Base-by-base conservation (phyloP, 1,140 invertebrate species). In the Lordiphosa stackelbergi region DNA sequence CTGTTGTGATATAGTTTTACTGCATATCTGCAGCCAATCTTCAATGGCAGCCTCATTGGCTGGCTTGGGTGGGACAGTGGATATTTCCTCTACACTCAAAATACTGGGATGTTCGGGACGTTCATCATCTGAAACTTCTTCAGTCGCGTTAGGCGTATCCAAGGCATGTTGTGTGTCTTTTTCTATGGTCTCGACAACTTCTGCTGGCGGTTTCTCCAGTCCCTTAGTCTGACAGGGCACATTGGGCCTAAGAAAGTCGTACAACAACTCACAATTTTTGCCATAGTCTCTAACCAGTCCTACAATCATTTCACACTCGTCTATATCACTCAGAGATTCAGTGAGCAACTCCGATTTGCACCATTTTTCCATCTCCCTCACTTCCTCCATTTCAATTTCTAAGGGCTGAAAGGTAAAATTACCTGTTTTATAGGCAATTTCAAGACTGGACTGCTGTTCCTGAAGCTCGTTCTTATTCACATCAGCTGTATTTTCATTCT, bases 1-100 rank as follows among this genome's bases (percentile, higher is more conserved):
- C 16, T 62, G 59, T 9, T 48, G 28, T 1, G 53, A 48, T 7
- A 62, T 37, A 2, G 31, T 56, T 13, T 35, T 3, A 22, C 53
- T 56, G 22, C 59, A 62, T 24, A 49, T 31, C 45, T 62, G 59
- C 5, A 62, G 22, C 59, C 59, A 62, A 7, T 49, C 19, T 9
- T 48, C 34, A 4, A 48, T 35, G 2, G 28, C 53, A 28, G 19
- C 9, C 22, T 62, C 59, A 7, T 62, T 45, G 8, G 22, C 5
- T 1, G 51, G 45, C 2, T 43, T 62, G 1, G 59, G 53, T 6
- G 37, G 38, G n/a, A 61, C 28, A 19, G 45, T 13, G 2, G 9
- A 11, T 5, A 55, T 22, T 3, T 60, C 42, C 12, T 47, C n/a
- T 2, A 54, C 28, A n/a, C 54, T 28, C 13, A 54, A 31, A 41